A percentile compares a stretch with the other conserved stretches of the same genome.
These are phyloP conservation scores for Mizuhopecten yessoensis DNA, from an alignment of 1,140 invertebrate genomes.

Conservation along the genomic window DNA sequence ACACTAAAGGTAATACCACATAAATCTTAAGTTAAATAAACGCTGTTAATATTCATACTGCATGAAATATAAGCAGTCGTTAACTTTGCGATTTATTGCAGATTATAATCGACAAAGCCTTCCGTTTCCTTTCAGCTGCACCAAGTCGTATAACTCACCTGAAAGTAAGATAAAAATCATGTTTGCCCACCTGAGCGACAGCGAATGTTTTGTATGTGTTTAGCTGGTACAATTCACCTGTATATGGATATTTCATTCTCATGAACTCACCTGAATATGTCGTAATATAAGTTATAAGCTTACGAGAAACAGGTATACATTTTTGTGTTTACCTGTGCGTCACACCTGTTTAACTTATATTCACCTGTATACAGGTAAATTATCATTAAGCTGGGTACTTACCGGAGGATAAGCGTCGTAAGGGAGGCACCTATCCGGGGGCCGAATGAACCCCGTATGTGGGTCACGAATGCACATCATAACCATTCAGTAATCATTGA, in stretches of 20 bases:
- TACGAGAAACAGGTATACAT: not conserved
- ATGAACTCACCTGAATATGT: not conserved
- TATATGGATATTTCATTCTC: not conserved
- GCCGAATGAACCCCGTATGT: slow-evolving; percentile 57
- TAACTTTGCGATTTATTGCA: not conserved
- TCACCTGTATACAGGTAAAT: slow-evolving; percentile 5
- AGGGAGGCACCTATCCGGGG: slow-evolving; percentile 60
- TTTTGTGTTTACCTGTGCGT: not conserved
- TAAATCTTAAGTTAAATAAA: too few species aligned
- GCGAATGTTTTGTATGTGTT: not conserved
- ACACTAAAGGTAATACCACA: too few species aligned
- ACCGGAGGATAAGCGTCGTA: slow-evolving; percentile 61
- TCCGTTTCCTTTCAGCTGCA: not conserved
- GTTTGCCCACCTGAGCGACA: not conserved
- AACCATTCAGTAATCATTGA: slow-evolving; percentile 42
- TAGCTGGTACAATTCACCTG: not conserved
- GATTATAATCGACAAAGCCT: not conserved
- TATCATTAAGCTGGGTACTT: slow-evolving; percentile 43
- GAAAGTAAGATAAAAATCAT: not conserved
- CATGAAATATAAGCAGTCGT: not conserved
- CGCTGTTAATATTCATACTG: not conserved
- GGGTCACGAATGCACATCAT: slow-evolving; percentile 63
- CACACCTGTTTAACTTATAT: not conserved
- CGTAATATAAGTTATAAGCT: not conserved
- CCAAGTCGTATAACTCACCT: not conserved